Evolutionary conservation across 2,113 vertebrate species (phyloP).

Genomic region (Ceyx melanurus): DNA sequence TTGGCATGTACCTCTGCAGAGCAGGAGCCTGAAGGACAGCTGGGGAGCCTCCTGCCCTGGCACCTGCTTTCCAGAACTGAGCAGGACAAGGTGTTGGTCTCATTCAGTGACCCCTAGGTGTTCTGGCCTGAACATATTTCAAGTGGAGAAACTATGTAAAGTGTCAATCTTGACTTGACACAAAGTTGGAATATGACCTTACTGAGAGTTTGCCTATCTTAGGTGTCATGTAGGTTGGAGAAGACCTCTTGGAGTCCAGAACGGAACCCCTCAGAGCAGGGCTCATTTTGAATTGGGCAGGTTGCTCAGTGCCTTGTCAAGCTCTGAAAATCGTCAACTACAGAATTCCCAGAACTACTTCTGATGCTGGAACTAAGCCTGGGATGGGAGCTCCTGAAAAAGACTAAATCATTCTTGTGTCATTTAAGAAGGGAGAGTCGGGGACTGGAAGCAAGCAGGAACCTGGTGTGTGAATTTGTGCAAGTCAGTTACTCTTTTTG

Average conservation of each 20-base stretch:
- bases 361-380: accelerated
- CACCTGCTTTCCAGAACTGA: too few species aligned
- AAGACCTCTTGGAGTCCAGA: background rate
- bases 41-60: accelerated
- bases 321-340: background rate
- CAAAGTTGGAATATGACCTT: background rate
- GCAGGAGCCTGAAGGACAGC: background rate
- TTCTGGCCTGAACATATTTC: background rate
- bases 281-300: background rate
- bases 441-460: background rate
- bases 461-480: background rate
- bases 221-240: background rate
- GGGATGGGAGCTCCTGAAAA: background rate
- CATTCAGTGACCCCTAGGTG: background rate
- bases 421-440: background rate
- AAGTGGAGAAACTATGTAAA: background rate
- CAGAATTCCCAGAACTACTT: background rate
- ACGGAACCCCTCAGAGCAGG: background rate
- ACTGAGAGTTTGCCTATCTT: background rate
- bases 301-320: background rate
- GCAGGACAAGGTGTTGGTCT: background rate
- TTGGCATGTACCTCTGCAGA: background rate
- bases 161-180: background rate
- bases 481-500: background rate
- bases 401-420: background rate